Evolutionary conservation across 2,888 invertebrate genomes (phyloP), one percentile per base, ranked within the genome.

Genomic region (Troides helena): DNA sequence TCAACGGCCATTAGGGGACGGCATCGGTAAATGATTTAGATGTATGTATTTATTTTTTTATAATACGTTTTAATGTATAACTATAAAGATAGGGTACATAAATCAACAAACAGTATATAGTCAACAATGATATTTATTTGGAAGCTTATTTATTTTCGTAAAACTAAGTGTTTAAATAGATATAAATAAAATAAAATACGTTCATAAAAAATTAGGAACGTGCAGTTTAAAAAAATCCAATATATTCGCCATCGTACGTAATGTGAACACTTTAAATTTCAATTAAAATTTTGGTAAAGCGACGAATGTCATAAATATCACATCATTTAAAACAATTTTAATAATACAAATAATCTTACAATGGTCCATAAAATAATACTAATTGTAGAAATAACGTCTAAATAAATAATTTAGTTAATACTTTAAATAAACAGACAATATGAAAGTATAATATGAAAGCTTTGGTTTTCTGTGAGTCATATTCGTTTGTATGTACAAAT

Each of bases 61-160:
- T 30, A 30, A 30, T 4, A 30, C 30, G 3, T 30, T 30, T 30
- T 30, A 30, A 30, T 39, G 1, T 46, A 14, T 43, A 43, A 43
- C 12, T 12, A 12, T 14, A 12, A 14, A 46, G 14, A n/a, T 53
- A 53, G 18, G 18, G 53, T 3, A 14, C 14, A 6, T n/a, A 53
- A 53, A 53, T n/a, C 10, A 53, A 4, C 10, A 53, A 53, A 53
- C n/a, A n/a, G n/a, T 4, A 53, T 53, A 75, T 86, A 81, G 85
- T 90, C 88, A 92, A 92, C 92, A 91, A 87, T 89, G 82, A 89
- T 91, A 92, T 92, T 91, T 92, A 91, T 91, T 92, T 87, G 82
- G 80, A 89, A 88, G 84, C 85, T 86, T 85, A 86, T 84, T 82
- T 84, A 83, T 79, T 84, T 78, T 86, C 82, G 78, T 82, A 80